Percentiles rank a stretch among this genome's conserved stretches.
phyloP scores from a whole-genome alignment of 2,113 vertebrate genomes.

The Mandrillus leucophaeus region DNA sequence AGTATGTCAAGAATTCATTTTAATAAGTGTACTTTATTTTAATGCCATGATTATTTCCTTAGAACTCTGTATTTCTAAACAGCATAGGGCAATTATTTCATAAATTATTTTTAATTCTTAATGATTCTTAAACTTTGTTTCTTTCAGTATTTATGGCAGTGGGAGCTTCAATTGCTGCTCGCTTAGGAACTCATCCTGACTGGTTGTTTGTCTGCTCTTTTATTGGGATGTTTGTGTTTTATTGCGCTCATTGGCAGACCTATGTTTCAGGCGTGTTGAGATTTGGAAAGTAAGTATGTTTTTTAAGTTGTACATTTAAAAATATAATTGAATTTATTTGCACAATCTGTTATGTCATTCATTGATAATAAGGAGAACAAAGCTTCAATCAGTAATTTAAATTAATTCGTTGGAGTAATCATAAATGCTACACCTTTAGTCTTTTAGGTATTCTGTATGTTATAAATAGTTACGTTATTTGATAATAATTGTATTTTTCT shows the following conservation, averaged over 20 bases:
- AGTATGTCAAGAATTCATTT: not conserved
- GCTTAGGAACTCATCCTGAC: slow-evolving; percentile 90
- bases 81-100: not conserved
- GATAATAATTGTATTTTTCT: slow-evolving; percentile 9
- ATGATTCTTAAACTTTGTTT: slow-evolving; percentile 63
- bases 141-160: slow-evolving; percentile 94
- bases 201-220: slow-evolving; percentile 98
- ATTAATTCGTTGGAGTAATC: not conserved
- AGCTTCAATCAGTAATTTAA: not conserved
- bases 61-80: slow-evolving; percentile 2
- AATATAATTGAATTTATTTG: slow-evolving; percentile 24
- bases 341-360: not conserved
- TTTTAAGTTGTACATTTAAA: slow-evolving; percentile 12
- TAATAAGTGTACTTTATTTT: not conserved
- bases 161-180: slow-evolving; percentile 91
- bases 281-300: slow-evolving; percentile 93
- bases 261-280: slow-evolving; percentile 96
- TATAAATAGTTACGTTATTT: not conserved
- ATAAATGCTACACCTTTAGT: not conserved
- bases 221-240: slow-evolving; percentile 97
- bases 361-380: not conserved
- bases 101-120: not conserved
- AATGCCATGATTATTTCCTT: not conserved
- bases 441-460: not conserved
- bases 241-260: slow-evolving; percentile 99